Evolutionary conservation across 2,888 invertebrate species (phyloP), one percentile per base, ranked within the genome.

Genomic region (Andrena flavipes): DNA sequence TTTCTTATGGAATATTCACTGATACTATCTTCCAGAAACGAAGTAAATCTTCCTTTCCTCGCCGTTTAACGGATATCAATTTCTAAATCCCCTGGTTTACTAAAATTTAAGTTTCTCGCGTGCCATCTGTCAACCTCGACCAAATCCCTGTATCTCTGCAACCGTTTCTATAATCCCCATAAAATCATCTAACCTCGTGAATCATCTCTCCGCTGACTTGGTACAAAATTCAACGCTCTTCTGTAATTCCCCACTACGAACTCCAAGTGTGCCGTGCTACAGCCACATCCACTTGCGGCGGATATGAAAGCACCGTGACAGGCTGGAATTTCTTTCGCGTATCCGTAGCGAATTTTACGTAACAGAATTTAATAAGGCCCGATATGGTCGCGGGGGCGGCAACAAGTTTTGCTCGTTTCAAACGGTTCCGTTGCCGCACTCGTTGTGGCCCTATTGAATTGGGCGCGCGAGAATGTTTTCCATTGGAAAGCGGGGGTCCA

Each of bases 401-500:
- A 74, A 65, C 59, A 51, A 75, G 68, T 75, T 29, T 23, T 33
- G 3, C 29, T 13, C 6, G 16, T 49, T 33, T 20, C 59, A 42
- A 69, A 16, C 62, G 42, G 54, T 76, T 70, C 54, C 70, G 63
- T 76, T 76, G 62, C 63, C 56, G 70, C 70, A 49, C 48, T 70
- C 56, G 23, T 67, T 56, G 51, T 70, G 23, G 63, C 51, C 54
- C 76, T 60, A 76, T 76, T 56, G 60, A 75, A 7, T 63, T 30
- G n/a, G 33, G 23, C 60, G 49, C 51, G 74, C 59, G 67, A 51
- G 48, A 49, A 35, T 73, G 68, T 68, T 73, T 68, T 82, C 63
- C n/a, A 71, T 75, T 79, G 59, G 82, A 82, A 75, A 79, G 75
- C 42, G 42, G 49, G 29, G 20, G 20, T 33, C 69, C 59, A 76